Conservation (phyloP, 2,113 vertebrate genomes). For the Myodes glareolus region DNA sequence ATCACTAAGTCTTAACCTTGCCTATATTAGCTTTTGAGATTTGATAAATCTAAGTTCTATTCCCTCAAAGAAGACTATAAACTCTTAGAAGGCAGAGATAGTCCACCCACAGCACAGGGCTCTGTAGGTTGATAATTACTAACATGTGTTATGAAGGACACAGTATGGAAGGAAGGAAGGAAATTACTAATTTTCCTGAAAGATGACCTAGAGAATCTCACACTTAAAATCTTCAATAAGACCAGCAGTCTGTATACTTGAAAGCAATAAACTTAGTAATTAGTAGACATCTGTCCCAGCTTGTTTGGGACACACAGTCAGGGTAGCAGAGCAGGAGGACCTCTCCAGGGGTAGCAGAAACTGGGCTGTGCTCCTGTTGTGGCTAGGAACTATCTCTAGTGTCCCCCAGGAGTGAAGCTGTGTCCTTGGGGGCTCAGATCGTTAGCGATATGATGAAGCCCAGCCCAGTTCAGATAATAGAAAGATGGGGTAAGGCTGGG, state of each 20-base stretch:
- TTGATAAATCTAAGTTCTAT: background rate
- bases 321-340: background rate
- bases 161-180: background rate
- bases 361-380: background rate
- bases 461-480: background rate
- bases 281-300: background rate
- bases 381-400: background rate
- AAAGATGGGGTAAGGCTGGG: background rate
- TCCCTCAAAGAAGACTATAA: background rate
- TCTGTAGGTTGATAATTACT: background rate
- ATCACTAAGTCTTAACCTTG: background rate
- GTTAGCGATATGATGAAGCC: background rate
- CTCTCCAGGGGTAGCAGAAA: background rate
- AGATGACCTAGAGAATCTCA: background rate
- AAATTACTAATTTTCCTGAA: slow-evolving; percentile 28
- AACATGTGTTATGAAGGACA: background rate
- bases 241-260: background rate
- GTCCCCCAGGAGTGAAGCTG: background rate
- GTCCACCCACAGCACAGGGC: background rate
- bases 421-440: background rate
- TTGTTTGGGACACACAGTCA: background rate
- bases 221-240: slow-evolving; percentile 6
- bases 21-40: background rate
- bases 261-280: background rate
- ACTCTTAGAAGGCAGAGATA: background rate